Evolutionary conservation across 2,113 vertebrate genomes (phyloP).

Genomic region (Calidris pygmaea): DNA sequence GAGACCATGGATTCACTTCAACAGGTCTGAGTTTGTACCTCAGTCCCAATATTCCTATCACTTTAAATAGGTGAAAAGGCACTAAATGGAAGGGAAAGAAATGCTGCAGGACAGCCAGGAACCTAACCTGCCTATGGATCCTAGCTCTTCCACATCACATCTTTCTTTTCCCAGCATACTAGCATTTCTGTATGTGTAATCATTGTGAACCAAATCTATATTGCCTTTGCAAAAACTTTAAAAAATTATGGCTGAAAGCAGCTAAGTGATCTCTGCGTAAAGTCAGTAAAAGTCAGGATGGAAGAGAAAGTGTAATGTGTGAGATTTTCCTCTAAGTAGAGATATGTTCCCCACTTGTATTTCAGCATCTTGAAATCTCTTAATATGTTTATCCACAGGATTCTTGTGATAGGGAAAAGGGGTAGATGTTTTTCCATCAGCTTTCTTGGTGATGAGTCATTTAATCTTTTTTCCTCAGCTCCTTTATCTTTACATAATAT

Average conservation of each 20-base stretch:
- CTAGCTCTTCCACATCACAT: background rate
- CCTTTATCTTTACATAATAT: conserved; percentile 19
- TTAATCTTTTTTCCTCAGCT: background rate
- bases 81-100: background rate
- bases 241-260: background rate
- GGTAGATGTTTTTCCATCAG: background rate
- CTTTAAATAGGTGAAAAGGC: background rate
- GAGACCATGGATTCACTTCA: background rate
- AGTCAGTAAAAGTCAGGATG: background rate
- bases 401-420: background rate
- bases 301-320: background rate
- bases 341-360: background rate
- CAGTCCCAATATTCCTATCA: background rate
- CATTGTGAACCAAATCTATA: background rate
- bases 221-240: background rate
- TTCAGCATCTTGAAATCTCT: background rate
- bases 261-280: background rate
- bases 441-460: conserved; percentile 26
- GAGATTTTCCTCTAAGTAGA: background rate
- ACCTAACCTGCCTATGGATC: background rate
- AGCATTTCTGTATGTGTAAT: background rate
- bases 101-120: background rate
- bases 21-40: background rate
- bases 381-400: background rate
- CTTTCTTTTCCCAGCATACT: background rate